Conservation (phyloP, 2,888 invertebrate species). For the Macaria notata region DNA sequence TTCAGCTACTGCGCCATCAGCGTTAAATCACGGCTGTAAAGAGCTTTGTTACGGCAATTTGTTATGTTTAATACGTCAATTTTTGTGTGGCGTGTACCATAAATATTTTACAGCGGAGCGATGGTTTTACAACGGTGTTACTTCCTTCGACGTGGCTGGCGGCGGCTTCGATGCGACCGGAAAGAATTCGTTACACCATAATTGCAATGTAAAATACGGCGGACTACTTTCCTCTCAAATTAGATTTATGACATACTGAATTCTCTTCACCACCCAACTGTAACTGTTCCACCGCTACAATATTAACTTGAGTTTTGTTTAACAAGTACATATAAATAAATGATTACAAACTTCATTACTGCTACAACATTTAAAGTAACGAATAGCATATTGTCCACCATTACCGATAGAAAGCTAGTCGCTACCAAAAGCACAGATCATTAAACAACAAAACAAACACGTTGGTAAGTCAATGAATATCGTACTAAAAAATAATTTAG, state of each 20-base stretch:
- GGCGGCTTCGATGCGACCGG: conserved; percentile 50
- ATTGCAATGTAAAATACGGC: conserved; percentile 20
- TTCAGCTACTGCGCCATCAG: conserved; percentile 22
- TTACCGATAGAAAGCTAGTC: conserved; percentile 10
- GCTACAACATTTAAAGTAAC: neutral
- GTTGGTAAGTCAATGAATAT: conserved; percentile 16
- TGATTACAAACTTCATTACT: too few relatives aligned
- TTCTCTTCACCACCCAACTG: neutral
- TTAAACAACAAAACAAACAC: conserved; percentile 11
- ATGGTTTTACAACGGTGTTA: conserved; percentile 55
- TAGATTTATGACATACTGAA: conserved; percentile 19
- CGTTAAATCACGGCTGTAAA: conserved; percentile 49
- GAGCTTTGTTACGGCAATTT: conserved; percentile 55
- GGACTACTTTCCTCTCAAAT: conserved; percentile 20
- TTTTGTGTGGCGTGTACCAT: conserved; percentile 49
- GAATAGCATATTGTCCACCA: conserved; percentile 9
- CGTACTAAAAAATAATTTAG: conserved; percentile 14
- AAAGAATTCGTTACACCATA: conserved; percentile 58
- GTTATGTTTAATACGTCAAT: conserved; percentile 48
- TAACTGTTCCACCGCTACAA: neutral
- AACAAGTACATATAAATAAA: too few relatives aligned
- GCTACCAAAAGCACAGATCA: conserved; percentile 10
- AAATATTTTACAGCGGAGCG: conserved; percentile 62
- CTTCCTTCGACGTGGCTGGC: conserved; percentile 51
- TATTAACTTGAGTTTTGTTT: neutral